Percentiles rank a stretch among this genome's conserved stretches.
Evolutionary conservation across 2,888 invertebrate genomes (phyloP).

Genomic region (Cephonodes hylas): DNA sequence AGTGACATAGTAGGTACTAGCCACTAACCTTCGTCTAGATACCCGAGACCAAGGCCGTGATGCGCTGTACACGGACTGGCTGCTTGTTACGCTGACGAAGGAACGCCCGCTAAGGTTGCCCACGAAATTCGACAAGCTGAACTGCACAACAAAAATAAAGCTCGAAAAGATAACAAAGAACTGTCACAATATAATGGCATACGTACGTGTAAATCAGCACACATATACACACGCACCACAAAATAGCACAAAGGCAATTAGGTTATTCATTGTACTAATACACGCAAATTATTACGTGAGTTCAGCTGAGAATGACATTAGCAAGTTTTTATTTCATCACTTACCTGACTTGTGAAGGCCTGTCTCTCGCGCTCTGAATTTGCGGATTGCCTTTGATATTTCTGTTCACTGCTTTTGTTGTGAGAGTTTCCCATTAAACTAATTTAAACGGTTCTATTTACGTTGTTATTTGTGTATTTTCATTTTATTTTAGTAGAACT

Average conservation of each 20-base stretch:
- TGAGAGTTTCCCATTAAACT: conserved; percentile 76
- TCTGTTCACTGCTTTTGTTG: conserved; percentile 56
- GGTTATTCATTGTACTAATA: conserved; percentile 35
- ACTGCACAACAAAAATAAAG: conserved; percentile 56
- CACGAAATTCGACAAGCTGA: conserved; percentile 80
- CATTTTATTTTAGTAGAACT: conserved; percentile 36
- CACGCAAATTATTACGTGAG: conserved; percentile 66
- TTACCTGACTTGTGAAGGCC: conserved; percentile 75
- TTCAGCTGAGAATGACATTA: conserved; percentile 80
- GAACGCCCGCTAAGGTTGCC: conserved; percentile 83
- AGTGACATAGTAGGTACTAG: conserved; percentile 16
- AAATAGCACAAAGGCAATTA: conserved; percentile 41
- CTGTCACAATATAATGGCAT: conserved; percentile 30
- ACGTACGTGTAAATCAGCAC: conserved; percentile 23
- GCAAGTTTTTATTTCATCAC: conserved; percentile 71
- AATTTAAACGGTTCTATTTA: conserved; percentile 32
- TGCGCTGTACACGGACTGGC: conserved; percentile 82
- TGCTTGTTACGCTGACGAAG: conserved; percentile 80
- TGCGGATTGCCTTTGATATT: conserved; percentile 54
- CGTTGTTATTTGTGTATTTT: conserved; percentile 31
- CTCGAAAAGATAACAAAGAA: conserved; percentile 42
- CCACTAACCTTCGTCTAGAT: conserved; percentile 83
- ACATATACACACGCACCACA: conserved; percentile 29
- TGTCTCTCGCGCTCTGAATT: conserved; percentile 62
- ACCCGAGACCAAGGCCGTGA: conserved; percentile 85